Evolutionary conservation across 2,113 vertebrate genomes (phyloP), one percentile per base, ranked within the genome.

Genomic region (Myrmophylax atrothorax): DNA sequence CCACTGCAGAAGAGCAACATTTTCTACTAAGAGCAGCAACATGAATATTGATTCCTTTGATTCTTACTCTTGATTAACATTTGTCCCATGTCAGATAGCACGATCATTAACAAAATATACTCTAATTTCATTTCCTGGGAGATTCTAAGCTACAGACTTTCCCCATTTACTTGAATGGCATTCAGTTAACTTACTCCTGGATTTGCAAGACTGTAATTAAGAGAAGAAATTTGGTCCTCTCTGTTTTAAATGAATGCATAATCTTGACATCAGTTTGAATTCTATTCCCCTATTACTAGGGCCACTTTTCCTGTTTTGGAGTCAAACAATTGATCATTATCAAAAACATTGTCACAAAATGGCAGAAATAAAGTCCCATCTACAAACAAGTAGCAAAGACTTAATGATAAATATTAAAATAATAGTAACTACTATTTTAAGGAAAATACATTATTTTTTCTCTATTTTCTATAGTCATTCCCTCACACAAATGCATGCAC

Each of bases 1-100:
- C 40, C 49, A 82, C 46, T 40, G 55, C 76, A 68, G 28, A 84
- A 80, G 66, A 89, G 35, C 37, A 91, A 94, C 68, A 42, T 87
- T 70, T 87, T 82, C 68, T 91, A 64, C 52, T 82, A 90, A 95
- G 46, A 53, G 50, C 67, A 87, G 62, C n/a, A 49, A 40, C 22
- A 79, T 17, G 29, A 84, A 64, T 90, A 93, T 88, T 78, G 92
- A 92, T 87, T 91, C 67, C 33, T 87, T 84, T 52, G 59, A 66
- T 64, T 89, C 52, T 66, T 28, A 47, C 76, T 66, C 91, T 72
- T 92, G 79, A 87, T 67, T 90, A 89, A 89, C 2, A 2, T 70
- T 92, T 77, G 67, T 84, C 60, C 72, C 42, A 68, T 33, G 62
- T 79, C 55, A 91, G 80, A 69, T n/a, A 67, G 52, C 0, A 22